Evolutionary conservation across 2,113 vertebrate genomes (phyloP).

Genomic region (Erythrocercus mccallii): DNA sequence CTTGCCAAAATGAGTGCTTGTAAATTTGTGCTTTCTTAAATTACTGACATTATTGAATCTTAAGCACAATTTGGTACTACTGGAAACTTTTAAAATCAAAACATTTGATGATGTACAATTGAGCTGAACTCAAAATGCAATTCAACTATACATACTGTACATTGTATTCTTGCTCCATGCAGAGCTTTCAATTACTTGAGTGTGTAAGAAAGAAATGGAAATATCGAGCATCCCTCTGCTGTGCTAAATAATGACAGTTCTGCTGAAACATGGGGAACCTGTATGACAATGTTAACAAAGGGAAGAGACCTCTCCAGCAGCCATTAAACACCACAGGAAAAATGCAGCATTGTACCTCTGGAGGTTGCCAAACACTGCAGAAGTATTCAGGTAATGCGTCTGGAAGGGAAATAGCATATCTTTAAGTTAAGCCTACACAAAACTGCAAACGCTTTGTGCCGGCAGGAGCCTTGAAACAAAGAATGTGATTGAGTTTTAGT

Average conservation of each 20-base stretch:
- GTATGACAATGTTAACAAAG: not conserved
- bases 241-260: not conserved
- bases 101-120: not conserved
- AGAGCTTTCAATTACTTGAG: not conserved
- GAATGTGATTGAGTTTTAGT: constrained; percentile 25
- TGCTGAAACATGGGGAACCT: not conserved
- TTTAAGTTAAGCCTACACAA: not conserved
- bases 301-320: not conserved
- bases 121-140: not conserved
- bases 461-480: constrained; percentile 18
- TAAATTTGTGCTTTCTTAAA: not conserved
- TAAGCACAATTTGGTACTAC: not conserved
- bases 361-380: not conserved
- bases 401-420: not conserved
- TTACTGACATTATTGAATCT: not conserved
- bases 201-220: not conserved
- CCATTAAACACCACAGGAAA: not conserved
- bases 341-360: not conserved
- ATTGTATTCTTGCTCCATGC: not conserved
- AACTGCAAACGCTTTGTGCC: not conserved
- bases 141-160: not conserved
- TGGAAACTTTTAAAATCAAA: not conserved
- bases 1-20: not conserved
- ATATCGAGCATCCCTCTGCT: not conserved
- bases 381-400: not conserved